Conservation (phyloP, 1,140 invertebrate species). For the Chironomus striatipennis region DNA sequence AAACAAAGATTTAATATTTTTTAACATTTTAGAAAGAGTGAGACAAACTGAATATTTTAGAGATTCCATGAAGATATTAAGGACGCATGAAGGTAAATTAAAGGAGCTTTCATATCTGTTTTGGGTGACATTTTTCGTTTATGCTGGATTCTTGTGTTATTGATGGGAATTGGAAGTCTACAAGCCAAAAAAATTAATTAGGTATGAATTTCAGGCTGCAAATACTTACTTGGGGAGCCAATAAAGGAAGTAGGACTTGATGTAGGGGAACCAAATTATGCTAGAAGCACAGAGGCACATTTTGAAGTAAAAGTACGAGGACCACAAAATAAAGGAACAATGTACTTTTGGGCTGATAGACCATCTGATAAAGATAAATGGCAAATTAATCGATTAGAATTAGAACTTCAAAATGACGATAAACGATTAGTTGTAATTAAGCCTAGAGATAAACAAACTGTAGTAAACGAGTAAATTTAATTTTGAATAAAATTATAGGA, state of each 20-base stretch:
- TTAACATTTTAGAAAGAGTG: not conserved
- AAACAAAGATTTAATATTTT: not conserved
- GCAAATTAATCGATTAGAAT: not conserved
- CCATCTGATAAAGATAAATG: not conserved
- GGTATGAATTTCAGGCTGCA: not conserved
- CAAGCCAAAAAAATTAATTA: no score
- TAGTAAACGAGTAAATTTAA: not conserved
- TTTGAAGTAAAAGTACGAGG: constrained; percentile 2
- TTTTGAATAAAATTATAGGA: not conserved
- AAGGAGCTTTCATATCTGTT: not conserved
- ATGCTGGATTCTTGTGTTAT: no score
- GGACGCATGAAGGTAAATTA: not conserved
- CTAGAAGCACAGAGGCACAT: not conserved
- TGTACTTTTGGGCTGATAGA: constrained; percentile 10
- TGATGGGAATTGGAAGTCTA: no score
- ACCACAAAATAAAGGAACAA: not conserved
- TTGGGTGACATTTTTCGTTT: no score
- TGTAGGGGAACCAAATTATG: not conserved
- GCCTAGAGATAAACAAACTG: not conserved
- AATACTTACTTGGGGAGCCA: not conserved
- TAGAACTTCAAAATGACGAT: not conserved
- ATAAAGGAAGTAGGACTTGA: constrained; percentile 2
- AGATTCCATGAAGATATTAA: not conserved
- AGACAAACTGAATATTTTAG: not conserved
- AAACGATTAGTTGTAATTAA: not conserved